A percentile compares a stretch with the other conserved stretches of the same genome.
Evolutionary conservation across 2,888 invertebrate genomes (phyloP).

Genomic region (Sipha maydis): DNA sequence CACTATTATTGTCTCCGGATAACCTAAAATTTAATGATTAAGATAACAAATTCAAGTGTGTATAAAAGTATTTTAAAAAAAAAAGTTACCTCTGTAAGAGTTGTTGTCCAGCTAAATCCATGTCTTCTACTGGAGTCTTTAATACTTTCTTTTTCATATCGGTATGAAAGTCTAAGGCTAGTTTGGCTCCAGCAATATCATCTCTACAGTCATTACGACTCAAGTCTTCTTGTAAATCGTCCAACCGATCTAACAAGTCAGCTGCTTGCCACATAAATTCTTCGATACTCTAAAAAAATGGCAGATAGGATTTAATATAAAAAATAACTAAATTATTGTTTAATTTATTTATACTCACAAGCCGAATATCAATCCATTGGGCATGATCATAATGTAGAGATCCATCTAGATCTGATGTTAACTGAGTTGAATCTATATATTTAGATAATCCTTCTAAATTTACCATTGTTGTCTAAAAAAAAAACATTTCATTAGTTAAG

Average conservation of each 20-base stretch:
- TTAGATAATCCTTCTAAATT: slow-evolving; percentile 94
- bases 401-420: slow-evolving; percentile 94
- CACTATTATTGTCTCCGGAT: slow-evolving; percentile 72
- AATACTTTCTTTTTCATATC: slow-evolving; percentile 93
- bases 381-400: slow-evolving; percentile 94
- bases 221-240: slow-evolving; percentile 92
- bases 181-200: slow-evolving; percentile 90
- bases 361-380: slow-evolving; percentile 94
- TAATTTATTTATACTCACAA: slow-evolving; percentile 69
- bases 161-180: slow-evolving; percentile 91
- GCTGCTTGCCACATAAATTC: slow-evolving; percentile 96
- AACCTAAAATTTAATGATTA: slow-evolving; percentile 52
- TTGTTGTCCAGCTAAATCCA: slow-evolving; percentile 86
- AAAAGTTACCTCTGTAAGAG: slow-evolving; percentile 70
- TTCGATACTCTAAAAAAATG: slow-evolving; percentile 78
- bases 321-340: not conserved
- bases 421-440: slow-evolving; percentile 90
- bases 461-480: slow-evolving; percentile 88
- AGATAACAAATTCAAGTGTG: slow-evolving; percentile 11
- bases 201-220: slow-evolving; percentile 94
- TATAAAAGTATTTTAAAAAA: slow-evolving; percentile 2
- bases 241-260: slow-evolving; percentile 90
- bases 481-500: not conserved
- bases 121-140: slow-evolving; percentile 92
- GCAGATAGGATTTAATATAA: not conserved